Evolutionary conservation across 2,113 vertebrate genomes (phyloP).

Genomic region (Mesitornis unicolor): DNA sequence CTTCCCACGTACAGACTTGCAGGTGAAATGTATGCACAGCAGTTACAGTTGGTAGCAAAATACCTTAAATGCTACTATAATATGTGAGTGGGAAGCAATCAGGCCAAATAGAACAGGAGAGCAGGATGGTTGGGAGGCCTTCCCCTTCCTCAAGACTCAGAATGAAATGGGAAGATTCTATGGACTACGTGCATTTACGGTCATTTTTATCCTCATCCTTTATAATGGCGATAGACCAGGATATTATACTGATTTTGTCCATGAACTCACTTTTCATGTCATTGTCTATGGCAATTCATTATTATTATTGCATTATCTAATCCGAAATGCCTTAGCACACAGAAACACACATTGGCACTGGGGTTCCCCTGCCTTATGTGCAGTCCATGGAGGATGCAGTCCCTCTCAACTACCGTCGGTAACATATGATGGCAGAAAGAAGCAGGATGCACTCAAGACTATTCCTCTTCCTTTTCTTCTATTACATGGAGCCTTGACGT

Average conservation of each 20-base stretch:
- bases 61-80: background rate
- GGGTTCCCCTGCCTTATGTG: too few species aligned
- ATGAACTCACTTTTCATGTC: background rate
- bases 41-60: background rate
- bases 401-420: background rate
- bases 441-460: background rate
- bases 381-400: background rate
- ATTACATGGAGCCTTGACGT: background rate
- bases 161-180: background rate
- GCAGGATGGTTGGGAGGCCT: background rate
- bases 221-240: background rate
- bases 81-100: background rate
- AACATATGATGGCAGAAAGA: background rate
- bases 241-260: background rate
- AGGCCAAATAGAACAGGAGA: background rate
- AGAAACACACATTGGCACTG: background rate
- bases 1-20: background rate
- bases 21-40: background rate
- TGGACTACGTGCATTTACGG: background rate
- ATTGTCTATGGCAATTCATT: background rate
- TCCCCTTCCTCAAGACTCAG: background rate
- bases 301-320: background rate
- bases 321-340: background rate
- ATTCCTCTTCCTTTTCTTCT: background rate
- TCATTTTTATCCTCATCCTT: background rate